These are phyloP conservation scores for Phortica okadai DNA, from an alignment of 2,888 invertebrate genomes.

Conservation along the genomic window DNA sequence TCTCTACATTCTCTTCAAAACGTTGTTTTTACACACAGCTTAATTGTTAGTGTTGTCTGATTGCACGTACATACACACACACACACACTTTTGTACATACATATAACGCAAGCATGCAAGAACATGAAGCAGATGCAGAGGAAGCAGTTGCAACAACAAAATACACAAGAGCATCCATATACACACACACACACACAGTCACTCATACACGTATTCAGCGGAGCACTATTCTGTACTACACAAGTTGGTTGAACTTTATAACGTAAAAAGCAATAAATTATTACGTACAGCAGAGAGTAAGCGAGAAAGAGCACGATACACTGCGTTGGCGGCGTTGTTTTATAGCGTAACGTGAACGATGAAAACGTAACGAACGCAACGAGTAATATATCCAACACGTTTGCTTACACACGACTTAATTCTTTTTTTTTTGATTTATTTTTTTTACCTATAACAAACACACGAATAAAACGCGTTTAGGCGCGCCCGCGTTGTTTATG, in stretches of 20 bases:
- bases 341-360: conserved; percentile 1
- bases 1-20: background rate
- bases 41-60: conserved; percentile 28
- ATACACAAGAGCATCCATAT: conserved; percentile 13
- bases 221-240: conserved; percentile 49
- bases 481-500: conserved; percentile 61
- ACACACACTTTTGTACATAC: conserved; percentile 14
- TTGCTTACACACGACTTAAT: conserved; percentile 26
- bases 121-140: conserved; percentile 29
- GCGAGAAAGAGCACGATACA: conserved; percentile 16
- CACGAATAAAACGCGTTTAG: conserved; percentile 47
- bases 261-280: conserved; percentile 35
- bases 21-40: conserved; percentile 16
- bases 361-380: conserved; percentile 5
- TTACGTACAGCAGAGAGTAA: conserved; percentile 13
- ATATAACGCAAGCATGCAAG: conserved; percentile 24
- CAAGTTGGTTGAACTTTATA: conserved; percentile 33
- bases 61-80: conserved; percentile 38
- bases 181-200: conserved; percentile 44
- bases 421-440: conserved; percentile 38
- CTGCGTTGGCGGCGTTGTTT: conserved; percentile 25
- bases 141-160: background rate
- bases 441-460: conserved; percentile 40
- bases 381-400: conserved; percentile 8
- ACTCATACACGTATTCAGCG: conserved; percentile 50